These are phyloP conservation scores for Resseliella maxima DNA, from an alignment of 2,888 invertebrate genomes.

Conservation along the genomic window DNA sequence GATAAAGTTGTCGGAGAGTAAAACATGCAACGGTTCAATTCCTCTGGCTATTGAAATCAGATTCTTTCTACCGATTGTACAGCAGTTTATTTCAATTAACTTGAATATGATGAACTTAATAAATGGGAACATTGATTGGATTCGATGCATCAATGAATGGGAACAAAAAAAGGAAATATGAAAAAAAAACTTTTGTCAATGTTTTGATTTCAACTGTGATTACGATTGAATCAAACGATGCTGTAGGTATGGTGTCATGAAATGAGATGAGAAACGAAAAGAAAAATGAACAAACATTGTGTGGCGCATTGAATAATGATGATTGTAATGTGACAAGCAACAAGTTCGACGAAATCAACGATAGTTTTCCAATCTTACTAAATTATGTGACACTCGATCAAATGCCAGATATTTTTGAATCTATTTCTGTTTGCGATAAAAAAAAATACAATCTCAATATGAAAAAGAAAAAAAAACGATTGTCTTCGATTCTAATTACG, in stretches of 20 bases:
- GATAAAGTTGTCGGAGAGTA: conserved; percentile 27
- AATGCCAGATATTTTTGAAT: conserved; percentile 3
- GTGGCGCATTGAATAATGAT: neutral
- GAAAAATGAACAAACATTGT: neutral
- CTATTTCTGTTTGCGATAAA: neutral
- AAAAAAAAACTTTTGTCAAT: neutral
- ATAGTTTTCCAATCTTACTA: neutral
- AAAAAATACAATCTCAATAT: neutral
- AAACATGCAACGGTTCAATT: neutral
- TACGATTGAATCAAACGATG: conserved; percentile 23
- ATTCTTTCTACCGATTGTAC: neutral
- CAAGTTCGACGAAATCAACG: conserved; percentile 22
- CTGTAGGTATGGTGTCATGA: neutral
- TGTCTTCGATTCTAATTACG: conserved; percentile 23
- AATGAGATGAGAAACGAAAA: neutral
- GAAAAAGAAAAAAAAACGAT: neutral
- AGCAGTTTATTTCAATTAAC: conserved; percentile 17
- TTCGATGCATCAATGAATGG: neutral
- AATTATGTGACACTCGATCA: conserved; percentile 28
- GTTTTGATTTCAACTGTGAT: neutral
- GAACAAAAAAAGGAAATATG: neutral
- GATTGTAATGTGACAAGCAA: conserved; percentile 29
- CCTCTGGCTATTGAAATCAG: neutral
- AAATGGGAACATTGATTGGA: neutral
- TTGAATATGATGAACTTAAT: neutral